Percentiles rank a stretch among this genome's conserved stretches.
phyloP scores from a whole-genome alignment of 2,797 vertebrate genomes.

The Chiloscyllium punctatum region DNA sequence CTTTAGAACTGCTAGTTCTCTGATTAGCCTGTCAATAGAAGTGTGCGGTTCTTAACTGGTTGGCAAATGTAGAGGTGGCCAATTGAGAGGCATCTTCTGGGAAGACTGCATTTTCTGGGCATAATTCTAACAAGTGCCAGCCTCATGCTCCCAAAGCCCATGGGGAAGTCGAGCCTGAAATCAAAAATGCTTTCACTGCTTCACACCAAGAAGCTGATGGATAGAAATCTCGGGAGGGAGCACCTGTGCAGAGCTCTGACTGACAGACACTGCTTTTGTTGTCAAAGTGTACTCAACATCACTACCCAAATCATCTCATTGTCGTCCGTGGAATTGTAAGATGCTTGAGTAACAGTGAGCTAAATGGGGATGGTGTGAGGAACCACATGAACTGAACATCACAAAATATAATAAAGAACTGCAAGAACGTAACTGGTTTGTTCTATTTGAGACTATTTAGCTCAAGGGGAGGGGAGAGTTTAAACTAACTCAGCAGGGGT shows the following conservation, averaged over 20 bases:
- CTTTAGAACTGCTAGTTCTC: no score
- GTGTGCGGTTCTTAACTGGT: no score
- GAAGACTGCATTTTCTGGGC: no score
- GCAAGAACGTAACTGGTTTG: not conserved
- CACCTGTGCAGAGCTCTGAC: not conserved
- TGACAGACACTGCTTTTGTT: not conserved
- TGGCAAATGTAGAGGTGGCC: no score
- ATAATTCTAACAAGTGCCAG: no score
- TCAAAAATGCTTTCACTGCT: not conserved
- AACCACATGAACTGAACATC: not conserved
- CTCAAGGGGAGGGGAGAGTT: not conserved
- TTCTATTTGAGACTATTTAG: not conserved
- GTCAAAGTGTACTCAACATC: not conserved
- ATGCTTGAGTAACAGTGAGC: not conserved
- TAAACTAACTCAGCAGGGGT: no score
- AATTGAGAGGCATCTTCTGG: no score
- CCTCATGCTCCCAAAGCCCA: no score
- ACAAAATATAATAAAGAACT: not conserved
- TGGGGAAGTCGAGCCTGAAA: no score
- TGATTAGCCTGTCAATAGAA: no score
- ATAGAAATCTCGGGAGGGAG: not conserved
- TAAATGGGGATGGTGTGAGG: not conserved
- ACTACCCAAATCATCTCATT: not conserved
- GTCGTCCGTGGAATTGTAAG: not conserved
- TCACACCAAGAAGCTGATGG: not conserved